Percentiles rank a stretch among this genome's conserved stretches.
phyloP scores from a whole-genome alignment of 1,140 invertebrate species.

The Kradibia gibbosae region DNA sequence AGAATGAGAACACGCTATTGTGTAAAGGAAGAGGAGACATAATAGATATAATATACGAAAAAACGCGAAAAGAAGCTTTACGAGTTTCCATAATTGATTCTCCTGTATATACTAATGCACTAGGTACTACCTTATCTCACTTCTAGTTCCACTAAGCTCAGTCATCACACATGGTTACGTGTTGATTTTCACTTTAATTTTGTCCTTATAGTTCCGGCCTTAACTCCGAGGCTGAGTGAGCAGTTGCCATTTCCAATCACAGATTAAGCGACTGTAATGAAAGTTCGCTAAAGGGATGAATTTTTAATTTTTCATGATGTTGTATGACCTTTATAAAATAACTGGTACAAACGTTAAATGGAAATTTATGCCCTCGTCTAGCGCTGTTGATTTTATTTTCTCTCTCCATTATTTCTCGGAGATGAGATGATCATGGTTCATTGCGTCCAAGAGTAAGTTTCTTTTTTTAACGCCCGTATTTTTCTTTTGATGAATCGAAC shows the following conservation, averaged over 20 bases:
- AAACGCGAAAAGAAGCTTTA: constrained; percentile 12
- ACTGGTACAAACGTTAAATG: constrained; percentile 11
- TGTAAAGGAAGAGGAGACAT: too few relatives aligned
- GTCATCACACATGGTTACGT: background rate
- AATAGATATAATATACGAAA: constrained; percentile 34
- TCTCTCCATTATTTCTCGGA: background rate
- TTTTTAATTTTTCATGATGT: constrained; percentile 21
- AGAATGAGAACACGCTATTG: background rate
- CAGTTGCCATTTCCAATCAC: background rate
- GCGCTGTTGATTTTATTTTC: background rate
- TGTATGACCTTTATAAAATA: constrained; percentile 1
- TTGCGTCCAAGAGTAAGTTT: constrained; percentile 37
- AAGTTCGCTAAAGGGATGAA: constrained; percentile 20
- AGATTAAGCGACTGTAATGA: constrained; percentile 35
- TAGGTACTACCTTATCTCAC: constrained; percentile 30
- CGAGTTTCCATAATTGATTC: constrained; percentile 29
- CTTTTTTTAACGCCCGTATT: constrained; percentile 44
- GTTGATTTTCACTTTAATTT: constrained; percentile 1
- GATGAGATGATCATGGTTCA: background rate
- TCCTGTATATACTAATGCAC: constrained; percentile 13
- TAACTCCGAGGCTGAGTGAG: too few relatives aligned
- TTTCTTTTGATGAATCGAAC: constrained; percentile 40
- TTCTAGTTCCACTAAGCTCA: background rate
- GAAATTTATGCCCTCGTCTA: constrained; percentile 36
- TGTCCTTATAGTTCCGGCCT: background rate